Evolutionary conservation across 2,797 vertebrate genomes (phyloP).

Genomic region (Onychomys arenicola): DNA sequence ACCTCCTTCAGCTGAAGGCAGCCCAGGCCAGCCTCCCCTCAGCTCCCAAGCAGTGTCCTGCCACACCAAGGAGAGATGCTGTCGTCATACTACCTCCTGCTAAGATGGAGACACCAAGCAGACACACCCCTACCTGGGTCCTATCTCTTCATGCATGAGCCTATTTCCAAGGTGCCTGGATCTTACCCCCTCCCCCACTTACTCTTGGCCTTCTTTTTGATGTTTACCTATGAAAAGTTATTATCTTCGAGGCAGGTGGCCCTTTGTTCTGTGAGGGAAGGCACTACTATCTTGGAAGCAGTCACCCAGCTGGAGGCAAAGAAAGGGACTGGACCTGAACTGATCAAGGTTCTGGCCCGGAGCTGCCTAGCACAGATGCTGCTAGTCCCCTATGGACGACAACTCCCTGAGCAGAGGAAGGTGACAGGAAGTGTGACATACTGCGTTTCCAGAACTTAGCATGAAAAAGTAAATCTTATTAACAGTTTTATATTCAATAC

Average conservation of each 20-base stretch:
- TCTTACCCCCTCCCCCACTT: background rate
- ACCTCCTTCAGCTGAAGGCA: background rate
- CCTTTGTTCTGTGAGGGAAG: constrained; percentile 36
- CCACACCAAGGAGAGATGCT: background rate
- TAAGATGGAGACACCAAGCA: background rate
- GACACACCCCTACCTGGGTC: background rate
- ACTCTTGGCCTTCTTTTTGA: background rate
- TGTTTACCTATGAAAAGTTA: constrained; percentile 26
- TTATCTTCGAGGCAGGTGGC: background rate
- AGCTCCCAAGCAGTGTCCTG: background rate
- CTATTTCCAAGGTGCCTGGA: background rate
- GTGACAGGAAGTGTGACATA: background rate
- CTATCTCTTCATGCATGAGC: background rate
- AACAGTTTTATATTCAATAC: background rate
- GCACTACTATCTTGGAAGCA: background rate
- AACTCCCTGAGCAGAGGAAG: background rate
- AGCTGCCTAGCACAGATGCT: background rate
- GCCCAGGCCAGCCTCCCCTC: too few species aligned
- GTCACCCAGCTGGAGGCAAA: background rate
- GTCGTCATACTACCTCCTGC: background rate
- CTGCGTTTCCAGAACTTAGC: background rate
- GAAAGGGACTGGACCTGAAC: background rate
- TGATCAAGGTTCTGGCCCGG: background rate
- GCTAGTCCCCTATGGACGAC: background rate
- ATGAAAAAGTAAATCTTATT: background rate